phyloP scores from a whole-genome alignment of 2,113 vertebrate species.

The Ramphastos sulfuratus region DNA sequence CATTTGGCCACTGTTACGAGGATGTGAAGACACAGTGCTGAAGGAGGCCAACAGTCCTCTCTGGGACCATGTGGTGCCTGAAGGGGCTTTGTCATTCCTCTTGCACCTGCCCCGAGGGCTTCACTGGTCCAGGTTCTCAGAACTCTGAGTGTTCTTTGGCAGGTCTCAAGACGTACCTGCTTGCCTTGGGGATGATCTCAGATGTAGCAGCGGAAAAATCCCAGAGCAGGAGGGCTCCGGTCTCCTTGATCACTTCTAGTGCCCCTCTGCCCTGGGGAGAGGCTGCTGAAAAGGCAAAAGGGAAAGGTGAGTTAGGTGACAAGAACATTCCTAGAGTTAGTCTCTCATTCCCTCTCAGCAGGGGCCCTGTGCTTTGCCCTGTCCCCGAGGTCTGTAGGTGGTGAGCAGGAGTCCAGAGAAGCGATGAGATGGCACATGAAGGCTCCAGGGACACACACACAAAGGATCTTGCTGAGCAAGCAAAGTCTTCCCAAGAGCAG shows the following conservation, averaged over 20 bases:
- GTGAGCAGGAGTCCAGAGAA: slow-evolving; percentile 49
- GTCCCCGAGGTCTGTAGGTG: slow-evolving; percentile 43
- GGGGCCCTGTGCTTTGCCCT: slow-evolving; percentile 47
- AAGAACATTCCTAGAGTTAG: slow-evolving; percentile 58
- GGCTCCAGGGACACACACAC: slow-evolving; percentile 35
- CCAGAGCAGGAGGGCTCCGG: slow-evolving; percentile 60
- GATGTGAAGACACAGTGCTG: background rate
- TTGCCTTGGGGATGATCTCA: slow-evolving; percentile 63
- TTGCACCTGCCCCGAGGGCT: background rate
- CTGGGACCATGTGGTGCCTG: background rate
- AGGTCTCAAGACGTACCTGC: slow-evolving; percentile 67
- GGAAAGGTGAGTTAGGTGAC: slow-evolving; percentile 66
- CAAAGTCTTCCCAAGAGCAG: slow-evolving; percentile 17
- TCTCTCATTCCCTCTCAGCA: slow-evolving; percentile 23
- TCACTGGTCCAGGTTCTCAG: background rate
- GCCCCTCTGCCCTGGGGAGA: slow-evolving; percentile 65
- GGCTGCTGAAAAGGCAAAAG: slow-evolving; percentile 56
- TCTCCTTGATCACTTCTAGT: slow-evolving; percentile 59
- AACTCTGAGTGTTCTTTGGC: slow-evolving; percentile 65
- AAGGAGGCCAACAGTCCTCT: background rate
- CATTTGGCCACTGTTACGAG: background rate
- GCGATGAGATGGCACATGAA: slow-evolving; percentile 17
- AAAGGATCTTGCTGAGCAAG: slow-evolving; percentile 39
- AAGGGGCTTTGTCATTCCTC: background rate
- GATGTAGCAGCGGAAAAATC: slow-evolving; percentile 67